phyloP scores from a whole-genome alignment of 2,888 invertebrate genomes.

The Leistus spinibarbis region DNA sequence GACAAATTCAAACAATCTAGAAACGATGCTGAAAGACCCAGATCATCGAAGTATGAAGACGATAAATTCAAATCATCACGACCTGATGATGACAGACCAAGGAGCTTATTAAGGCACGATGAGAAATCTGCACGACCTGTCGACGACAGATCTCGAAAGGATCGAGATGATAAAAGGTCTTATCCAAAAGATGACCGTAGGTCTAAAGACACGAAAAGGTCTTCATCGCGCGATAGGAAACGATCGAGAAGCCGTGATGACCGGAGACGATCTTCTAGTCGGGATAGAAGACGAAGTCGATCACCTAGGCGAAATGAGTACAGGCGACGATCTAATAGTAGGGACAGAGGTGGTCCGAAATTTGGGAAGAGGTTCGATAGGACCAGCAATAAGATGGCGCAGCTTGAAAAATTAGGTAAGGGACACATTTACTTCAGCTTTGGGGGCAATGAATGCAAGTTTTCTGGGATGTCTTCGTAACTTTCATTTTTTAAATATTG shows the following conservation, averaged over 20 bases:
- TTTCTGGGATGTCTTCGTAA: too few relatives aligned
- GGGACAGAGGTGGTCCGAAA: constrained; percentile 48
- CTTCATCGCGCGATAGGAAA: constrained; percentile 47
- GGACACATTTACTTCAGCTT: not conserved
- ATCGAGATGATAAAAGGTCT: constrained; percentile 10
- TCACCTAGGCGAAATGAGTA: constrained; percentile 45
- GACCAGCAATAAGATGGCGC: constrained; percentile 57
- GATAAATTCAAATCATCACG: not conserved
- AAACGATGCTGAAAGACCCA: not conserved
- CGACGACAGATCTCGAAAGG: not conserved
- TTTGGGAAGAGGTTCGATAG: constrained; percentile 58
- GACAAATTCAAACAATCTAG: too few relatives aligned
- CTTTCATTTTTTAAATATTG: too few relatives aligned
- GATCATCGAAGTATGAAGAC: not conserved
- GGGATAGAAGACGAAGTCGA: constrained; percentile 48
- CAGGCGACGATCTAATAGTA: constrained; percentile 48
- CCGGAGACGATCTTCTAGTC: constrained; percentile 43
- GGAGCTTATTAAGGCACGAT: not conserved
- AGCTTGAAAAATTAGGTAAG: constrained; percentile 59
- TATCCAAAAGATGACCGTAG: constrained; percentile 37
- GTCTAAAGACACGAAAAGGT: constrained; percentile 45
- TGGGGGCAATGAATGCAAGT: not conserved
- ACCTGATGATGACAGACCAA: not conserved
- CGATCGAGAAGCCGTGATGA: constrained; percentile 50
- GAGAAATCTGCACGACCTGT: not conserved